Percentiles rank a stretch among this genome's conserved stretches.
phyloP scores from a whole-genome alignment of 2,113 vertebrate species.

The Terrapene triunguis region DNA sequence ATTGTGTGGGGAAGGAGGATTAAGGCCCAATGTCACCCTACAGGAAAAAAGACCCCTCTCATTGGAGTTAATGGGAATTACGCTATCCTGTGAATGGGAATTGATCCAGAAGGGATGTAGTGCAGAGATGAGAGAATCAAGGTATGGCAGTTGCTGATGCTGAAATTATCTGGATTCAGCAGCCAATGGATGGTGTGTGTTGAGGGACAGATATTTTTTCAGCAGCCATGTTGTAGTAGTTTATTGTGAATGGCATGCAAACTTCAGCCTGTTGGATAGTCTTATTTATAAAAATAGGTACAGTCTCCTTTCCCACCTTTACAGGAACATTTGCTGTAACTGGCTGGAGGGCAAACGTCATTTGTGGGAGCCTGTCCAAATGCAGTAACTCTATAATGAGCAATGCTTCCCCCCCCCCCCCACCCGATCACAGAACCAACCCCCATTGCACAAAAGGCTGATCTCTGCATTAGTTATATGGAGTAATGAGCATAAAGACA shows the following conservation, averaged over 20 bases:
- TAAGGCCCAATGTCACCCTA: accelerated
- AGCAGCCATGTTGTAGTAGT: neutral
- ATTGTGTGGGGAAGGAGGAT: neutral
- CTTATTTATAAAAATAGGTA: constrained; percentile 10
- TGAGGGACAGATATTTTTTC: neutral
- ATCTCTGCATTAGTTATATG: neutral
- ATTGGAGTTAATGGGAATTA: neutral
- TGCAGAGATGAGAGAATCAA: accelerated
- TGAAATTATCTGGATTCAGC: neutral
- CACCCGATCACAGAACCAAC: neutral
- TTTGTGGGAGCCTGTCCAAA: neutral
- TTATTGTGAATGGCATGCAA: neutral
- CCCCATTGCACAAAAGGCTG: neutral
- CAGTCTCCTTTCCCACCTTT: neutral
- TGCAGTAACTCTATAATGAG: accelerated
- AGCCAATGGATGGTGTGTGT: accelerated
- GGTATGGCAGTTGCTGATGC: neutral
- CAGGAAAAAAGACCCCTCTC: accelerated
- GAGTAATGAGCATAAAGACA: constrained; percentile 2
- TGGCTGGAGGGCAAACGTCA: accelerated
- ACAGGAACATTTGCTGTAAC: neutral
- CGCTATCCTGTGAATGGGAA: accelerated
- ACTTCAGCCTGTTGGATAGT: neutral
- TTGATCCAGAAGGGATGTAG: accelerated
- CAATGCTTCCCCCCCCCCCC: accelerated